Evolutionary conservation across 2,888 invertebrate genomes (phyloP).

Genomic region (Drosophila mettleri): DNA sequence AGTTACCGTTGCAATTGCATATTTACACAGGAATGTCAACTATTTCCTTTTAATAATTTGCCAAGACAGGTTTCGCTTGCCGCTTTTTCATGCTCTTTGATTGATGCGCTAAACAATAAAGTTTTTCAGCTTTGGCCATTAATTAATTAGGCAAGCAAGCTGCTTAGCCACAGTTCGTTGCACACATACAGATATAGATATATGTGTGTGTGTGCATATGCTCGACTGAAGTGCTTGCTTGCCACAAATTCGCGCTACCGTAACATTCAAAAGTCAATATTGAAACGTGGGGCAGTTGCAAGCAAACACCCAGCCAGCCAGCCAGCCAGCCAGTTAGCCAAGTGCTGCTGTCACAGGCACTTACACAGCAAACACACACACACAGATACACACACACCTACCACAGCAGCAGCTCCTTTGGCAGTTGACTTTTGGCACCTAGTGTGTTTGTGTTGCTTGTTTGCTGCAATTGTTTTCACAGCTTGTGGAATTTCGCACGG

Average conservation of each 20-base stretch:
- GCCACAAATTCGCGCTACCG: conserved; percentile 58
- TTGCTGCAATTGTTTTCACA: conserved; percentile 28
- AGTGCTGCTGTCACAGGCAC: conserved; percentile 34
- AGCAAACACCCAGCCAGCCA: conserved; percentile 35
- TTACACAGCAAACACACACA: conserved; percentile 20
- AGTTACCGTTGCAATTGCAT: conserved; percentile 75
- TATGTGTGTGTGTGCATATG: neutral
- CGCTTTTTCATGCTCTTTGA: conserved; percentile 7
- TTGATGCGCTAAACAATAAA: conserved; percentile 43
- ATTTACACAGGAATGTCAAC: conserved; percentile 79
- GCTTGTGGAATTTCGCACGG: conserved; percentile 61
- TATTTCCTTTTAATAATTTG: conserved; percentile 77
- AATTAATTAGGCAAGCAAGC: conserved; percentile 58
- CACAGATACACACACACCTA: conserved; percentile 29
- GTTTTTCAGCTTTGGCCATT: conserved; percentile 52
- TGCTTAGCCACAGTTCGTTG: conserved; percentile 20
- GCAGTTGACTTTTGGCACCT: conserved; percentile 67
- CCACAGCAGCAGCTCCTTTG: conserved; percentile 16
- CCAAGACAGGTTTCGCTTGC: conserved; percentile 57
- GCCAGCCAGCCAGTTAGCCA: conserved; percentile 15
- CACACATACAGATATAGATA: neutral
- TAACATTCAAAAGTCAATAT: conserved; percentile 68
- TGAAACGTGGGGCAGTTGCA: conserved; percentile 50
- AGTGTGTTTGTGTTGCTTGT: conserved; percentile 23
- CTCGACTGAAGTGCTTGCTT: conserved; percentile 15